Base-by-base conservation (phyloP, 2,888 invertebrate species). In the Diarsia dahlii region DNA sequence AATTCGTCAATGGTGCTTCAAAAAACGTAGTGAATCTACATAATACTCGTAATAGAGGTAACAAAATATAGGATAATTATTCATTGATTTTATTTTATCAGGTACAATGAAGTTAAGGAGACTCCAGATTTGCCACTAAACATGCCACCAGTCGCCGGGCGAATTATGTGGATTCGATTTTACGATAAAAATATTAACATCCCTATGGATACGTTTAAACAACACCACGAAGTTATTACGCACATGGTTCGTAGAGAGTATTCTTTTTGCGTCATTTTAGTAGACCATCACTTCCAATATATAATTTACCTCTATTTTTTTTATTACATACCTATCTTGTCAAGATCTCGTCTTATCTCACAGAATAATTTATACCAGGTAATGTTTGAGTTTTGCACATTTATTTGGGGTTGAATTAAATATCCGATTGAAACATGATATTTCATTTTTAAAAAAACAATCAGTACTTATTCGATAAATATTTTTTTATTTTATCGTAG, bases 161-260 rank as follows among this genome's bases (percentile, higher is more conserved):
- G 98, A 89, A 97, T 99, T 48, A 97, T 97, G 91, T 99, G 99
- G 99, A 98, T 98, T 82, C 96, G 98, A 78, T 98, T 98, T 88
- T 97, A 98, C 76, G 97, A 98, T 86, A 97, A 97, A 77, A 97
- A 98, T 82, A 97, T 99, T 71, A 97, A 98, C 88, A 95, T 96
- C n/a, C 98, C 99, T 0, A 99, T 99, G 98, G 95, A 97, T 67
- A 95, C 97, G 80, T 95, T 93, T 77, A 92, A 91, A 87, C 78
- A 92, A 2, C 95, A 96, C 58, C 90, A 92, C 89, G 97, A 95
- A 92, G 95, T 96, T 81, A 96, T 96, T 20, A 95, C 92, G 2
- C 96, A 96, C 77, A 95, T 93, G 94, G 96, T 95, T 73, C 28
- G 78, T 63, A 86, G 34, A 48, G 46, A 34, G 9, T 23, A 45